A percentile compares a stretch with the other conserved stretches of the same genome.
These are phyloP conservation scores for Columba livia DNA, from an alignment of 2,113 vertebrate genomes.

Conservation along the genomic window DNA sequence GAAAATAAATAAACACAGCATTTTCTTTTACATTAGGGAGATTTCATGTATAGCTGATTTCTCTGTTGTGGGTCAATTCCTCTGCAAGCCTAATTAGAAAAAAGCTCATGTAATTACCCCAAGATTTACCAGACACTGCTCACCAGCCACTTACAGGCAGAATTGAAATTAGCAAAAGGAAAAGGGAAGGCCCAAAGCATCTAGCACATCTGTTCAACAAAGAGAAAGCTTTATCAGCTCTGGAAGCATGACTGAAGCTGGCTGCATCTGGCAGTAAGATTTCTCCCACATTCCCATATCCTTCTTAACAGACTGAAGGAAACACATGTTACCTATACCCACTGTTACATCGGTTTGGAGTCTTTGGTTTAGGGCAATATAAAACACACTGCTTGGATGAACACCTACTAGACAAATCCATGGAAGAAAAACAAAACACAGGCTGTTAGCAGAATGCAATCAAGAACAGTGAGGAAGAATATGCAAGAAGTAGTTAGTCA, in stretches of 20 bases:
- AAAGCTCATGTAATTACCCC: background rate
- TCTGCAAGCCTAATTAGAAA: background rate
- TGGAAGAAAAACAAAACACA: background rate
- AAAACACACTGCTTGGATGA: background rate
- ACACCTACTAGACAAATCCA: background rate
- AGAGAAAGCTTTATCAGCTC: background rate
- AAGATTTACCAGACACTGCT: slow-evolving; percentile 22
- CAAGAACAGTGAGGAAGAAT: background rate
- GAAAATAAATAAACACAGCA: background rate
- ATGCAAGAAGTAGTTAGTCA: background rate
- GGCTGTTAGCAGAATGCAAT: background rate
- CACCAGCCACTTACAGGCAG: background rate
- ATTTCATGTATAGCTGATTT: background rate
- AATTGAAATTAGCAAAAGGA: slow-evolving; percentile 9
- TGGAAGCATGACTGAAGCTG: background rate
- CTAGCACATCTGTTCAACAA: background rate
- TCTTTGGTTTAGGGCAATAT: background rate
- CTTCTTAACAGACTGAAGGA: background rate
- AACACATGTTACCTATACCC: fast-evolving
- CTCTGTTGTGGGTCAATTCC: background rate
- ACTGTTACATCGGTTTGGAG: fast-evolving
- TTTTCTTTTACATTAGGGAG: background rate
- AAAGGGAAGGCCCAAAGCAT: slow-evolving; percentile 25
- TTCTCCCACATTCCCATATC: background rate
- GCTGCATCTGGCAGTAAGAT: background rate